Base-by-base conservation (phyloP, 2,797 vertebrate species). In the Merluccius polli region DNA sequence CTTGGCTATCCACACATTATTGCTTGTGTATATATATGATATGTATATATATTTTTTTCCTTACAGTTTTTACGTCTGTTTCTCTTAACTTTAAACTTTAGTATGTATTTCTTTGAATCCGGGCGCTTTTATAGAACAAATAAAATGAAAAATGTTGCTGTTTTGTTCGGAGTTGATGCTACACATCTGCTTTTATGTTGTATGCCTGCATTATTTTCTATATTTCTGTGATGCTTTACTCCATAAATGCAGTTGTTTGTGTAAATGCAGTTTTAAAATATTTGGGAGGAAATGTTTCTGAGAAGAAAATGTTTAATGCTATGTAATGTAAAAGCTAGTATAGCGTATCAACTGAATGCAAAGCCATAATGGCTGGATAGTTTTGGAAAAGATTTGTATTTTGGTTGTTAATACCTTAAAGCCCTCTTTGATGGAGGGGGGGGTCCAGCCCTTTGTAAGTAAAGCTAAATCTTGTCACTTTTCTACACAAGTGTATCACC, bases 71-170 rank as follows among this genome's bases (percentile, higher is more conserved):
- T 95, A 97, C 95, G 95, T 95, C 94, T 85, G 93, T 93, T 95
- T 94, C 88, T 94, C 94, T 96, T 95, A 94, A 93, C 87, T 87
- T 93, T 93, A 93, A 86, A 91, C 95, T 94, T 95, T 95, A 96
- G 95, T 95, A 97, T 93, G 96, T 96, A 95, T 95, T 97, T 95
- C 94, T 96, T 95, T 95, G 94, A 94, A 95, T 94, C 95, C 84
- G 90, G 93, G 93, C 88, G 93, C 94, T 90, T 92, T 91, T 90
- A 77, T 90, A 90, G 88, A 84, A 80, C 78, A 76, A 82, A 77
- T 82, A 70, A 85, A 88, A 82, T 72, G 75, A 83, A 88, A 83
- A 81, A 84, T 79, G 82, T 27, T 24, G n/a, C n/a, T 84, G 79
- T 90, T 92, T 83, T 83, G 85, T 90, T 91, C 89, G 79, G 81